Evolutionary conservation across 2,888 invertebrate species (phyloP).

Genomic region (Argynnis bischoffii): DNA sequence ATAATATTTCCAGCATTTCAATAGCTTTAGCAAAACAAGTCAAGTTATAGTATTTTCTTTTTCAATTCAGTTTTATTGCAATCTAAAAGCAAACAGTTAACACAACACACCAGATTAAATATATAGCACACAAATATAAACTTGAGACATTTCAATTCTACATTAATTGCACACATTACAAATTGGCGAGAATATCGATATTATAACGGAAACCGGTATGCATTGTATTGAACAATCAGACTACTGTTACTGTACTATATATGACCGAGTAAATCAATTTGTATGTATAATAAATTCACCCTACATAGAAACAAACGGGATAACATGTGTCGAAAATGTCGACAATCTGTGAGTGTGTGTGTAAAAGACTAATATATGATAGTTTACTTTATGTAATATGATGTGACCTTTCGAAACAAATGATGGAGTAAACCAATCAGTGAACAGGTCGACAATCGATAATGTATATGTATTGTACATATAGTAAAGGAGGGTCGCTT

Average conservation of each 20-base stretch:
- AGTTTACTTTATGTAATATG: too few species aligned
- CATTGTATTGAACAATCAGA: too few species aligned
- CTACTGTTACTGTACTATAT: too few species aligned
- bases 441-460: background rate
- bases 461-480: too few species aligned
- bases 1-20: background rate
- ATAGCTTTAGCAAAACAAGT: background rate
- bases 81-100: constrained; percentile 27
- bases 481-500: constrained; percentile 65
- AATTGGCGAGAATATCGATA: too few species aligned
- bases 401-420: too few species aligned
- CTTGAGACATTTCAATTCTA: background rate
- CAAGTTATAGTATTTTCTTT: background rate
- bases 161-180: too few species aligned
- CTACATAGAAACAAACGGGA: background rate
- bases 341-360: background rate
- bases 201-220: too few species aligned
- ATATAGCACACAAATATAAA: background rate
- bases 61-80: background rate
- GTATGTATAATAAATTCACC: background rate
- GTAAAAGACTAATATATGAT: too few species aligned
- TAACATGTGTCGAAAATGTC: too few species aligned
- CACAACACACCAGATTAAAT: constrained; percentile 27
- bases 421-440: too few species aligned
- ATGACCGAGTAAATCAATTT: background rate